A percentile compares a stretch with the other conserved stretches of the same genome.
These are phyloP conservation scores for Philhelius pedissequus DNA, from an alignment of 2,888 invertebrate species.

Conservation along the genomic window DNA sequence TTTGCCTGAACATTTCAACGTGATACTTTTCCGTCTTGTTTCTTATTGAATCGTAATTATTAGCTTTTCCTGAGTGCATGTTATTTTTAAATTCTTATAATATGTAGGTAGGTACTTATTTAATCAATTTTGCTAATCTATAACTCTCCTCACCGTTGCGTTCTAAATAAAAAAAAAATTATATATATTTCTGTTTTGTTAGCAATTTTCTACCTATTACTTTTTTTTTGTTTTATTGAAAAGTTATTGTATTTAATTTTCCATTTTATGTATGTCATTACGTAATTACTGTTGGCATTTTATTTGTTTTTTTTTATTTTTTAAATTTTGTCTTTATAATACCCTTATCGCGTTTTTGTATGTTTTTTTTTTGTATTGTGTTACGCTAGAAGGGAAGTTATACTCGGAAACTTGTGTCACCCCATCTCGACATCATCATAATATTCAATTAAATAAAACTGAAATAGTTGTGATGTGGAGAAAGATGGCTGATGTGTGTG, in stretches of 20 bases:
- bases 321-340: constrained; percentile 6
- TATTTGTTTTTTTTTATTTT: constrained; percentile 10
- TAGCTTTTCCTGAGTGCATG: constrained; percentile 18
- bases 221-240: constrained; percentile 29
- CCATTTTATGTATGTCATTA: constrained; percentile 39
- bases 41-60: background rate
- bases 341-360: constrained; percentile 21
- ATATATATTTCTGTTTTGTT: constrained; percentile 17
- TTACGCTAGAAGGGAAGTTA: constrained; percentile 4
- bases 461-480: background rate
- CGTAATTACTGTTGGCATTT: constrained; percentile 47
- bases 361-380: constrained; percentile 1
- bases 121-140: constrained; percentile 4
- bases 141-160: background rate
- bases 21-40: constrained; percentile 15
- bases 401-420: constrained; percentile 2
- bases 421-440: constrained; percentile 15
- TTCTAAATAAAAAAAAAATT: background rate
- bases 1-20: constrained; percentile 37
- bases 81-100: constrained; percentile 8
- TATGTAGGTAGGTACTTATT: constrained; percentile 29
- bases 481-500: background rate
- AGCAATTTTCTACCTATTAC: constrained; percentile 25
- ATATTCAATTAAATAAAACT: constrained; percentile 30
- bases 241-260: constrained; percentile 29